A percentile compares a stretch with the other conserved stretches of the same genome.
Evolutionary conservation across 1,140 invertebrate species (phyloP).

Genomic region (Adoxophyes honmai): DNA sequence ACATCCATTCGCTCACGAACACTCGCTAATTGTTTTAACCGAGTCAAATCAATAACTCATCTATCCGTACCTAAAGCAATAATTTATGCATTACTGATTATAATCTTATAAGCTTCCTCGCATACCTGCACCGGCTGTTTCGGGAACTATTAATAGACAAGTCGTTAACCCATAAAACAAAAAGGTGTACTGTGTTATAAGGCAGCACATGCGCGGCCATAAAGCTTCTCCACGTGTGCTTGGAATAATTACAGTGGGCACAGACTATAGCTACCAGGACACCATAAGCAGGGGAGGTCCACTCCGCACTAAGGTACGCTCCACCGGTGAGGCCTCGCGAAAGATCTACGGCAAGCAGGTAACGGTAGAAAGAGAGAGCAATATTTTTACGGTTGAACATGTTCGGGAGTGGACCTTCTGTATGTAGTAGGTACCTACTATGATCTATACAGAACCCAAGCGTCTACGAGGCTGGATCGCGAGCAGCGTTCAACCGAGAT

Average conservation of each 20-base stretch:
- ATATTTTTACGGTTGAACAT: too few species aligned
- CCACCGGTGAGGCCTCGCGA: too few species aligned
- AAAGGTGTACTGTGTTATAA: conserved; percentile 44
- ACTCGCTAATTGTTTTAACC: neutral
- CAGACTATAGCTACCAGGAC: conserved; percentile 32
- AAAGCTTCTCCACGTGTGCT: conserved; percentile 60
- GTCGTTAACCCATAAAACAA: conserved; percentile 57
- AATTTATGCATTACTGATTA: conserved; percentile 15
- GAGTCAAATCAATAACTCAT: neutral
- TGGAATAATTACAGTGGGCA: conserved; percentile 58
- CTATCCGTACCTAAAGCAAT: conserved; percentile 6
- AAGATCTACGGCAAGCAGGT: too few species aligned
- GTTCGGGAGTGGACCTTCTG: too few species aligned
- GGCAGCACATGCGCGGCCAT: conserved; percentile 45
- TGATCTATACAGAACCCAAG: too few species aligned
- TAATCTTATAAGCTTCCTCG: conserved; percentile 16
- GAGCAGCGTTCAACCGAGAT: conserved; percentile 38
- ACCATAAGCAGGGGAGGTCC: too few species aligned
- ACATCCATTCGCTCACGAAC: neutral
- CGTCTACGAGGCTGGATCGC: conserved; percentile 50
- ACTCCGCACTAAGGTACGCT: too few species aligned
- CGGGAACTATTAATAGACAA: conserved; percentile 21
- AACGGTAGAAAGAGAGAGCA: too few species aligned
- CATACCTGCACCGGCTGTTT: conserved; percentile 15
- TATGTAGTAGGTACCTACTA: too few species aligned